Evolutionary conservation across 1,140 invertebrate species (phyloP), one percentile per base, ranked within the genome.

Genomic region (Drosophila oshimai): DNA sequence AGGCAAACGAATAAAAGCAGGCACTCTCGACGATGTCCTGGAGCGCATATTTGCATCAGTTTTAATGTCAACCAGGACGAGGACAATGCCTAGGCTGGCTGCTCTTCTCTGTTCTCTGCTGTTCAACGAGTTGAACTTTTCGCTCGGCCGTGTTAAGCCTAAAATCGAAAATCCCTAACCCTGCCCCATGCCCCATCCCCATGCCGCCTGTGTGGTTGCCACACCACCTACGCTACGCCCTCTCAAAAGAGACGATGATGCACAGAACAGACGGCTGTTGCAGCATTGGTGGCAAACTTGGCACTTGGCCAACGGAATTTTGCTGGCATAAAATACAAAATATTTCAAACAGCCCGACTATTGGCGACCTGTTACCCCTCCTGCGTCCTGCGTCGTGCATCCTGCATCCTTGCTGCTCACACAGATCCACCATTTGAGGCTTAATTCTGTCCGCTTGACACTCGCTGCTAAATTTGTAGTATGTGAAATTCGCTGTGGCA

Each of bases 271-370:
- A 34, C 20, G 60, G 60, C 45, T 50, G 58, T 53, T 55, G 71
- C 76, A 53, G 58, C 77, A 57, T 53, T 70, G 77, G 77, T 62
- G 77, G 68, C 68, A 80, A 80, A 81, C 72, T 80, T 80, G 77
- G 77, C 77, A 76, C 78, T 76, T 81, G 42, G 77, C 77, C 77
- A 80, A 76, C 77, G 51, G 77, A 80, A 76, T 65, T 81, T 81
- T 76, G 39, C 67, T 51, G 78, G 67, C 77, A 80, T 80, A 83
- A 80, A 81, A 69, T 81, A 83, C 67, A 75, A 80, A 80, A 81
- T 80, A 80, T 67, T 80, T 80, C 72, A 79, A 72, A 67, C 58
- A 54, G 72, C 67, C 76, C 71, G 71, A 67, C 62, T 65, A 65
- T 67, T 67, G 62, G 62, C 62, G 60, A 65, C 62, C 62, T 65